phyloP scores from a whole-genome alignment of 2,888 invertebrate species.

The Ormyrus nitidulus region DNA sequence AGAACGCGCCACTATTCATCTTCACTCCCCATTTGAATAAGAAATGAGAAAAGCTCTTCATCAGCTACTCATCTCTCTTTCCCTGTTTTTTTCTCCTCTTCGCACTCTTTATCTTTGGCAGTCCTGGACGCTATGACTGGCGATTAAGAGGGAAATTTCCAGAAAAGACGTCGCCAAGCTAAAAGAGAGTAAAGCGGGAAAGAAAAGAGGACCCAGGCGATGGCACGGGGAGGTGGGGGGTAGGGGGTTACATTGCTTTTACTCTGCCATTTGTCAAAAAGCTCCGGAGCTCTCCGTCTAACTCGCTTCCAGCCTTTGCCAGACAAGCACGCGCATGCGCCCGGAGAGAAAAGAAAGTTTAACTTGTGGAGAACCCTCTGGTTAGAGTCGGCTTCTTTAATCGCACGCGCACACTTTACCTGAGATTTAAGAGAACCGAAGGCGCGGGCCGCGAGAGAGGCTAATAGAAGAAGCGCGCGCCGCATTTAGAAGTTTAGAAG shows the following conservation, averaged over 20 bases:
- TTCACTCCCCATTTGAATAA: background rate
- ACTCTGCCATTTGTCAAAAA: constrained; percentile 49
- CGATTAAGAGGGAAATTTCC: constrained; percentile 45
- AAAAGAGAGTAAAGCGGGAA: background rate
- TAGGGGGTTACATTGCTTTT: constrained; percentile 10
- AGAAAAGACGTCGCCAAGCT: background rate
- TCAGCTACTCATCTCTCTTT: constrained; percentile 9
- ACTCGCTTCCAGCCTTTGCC: background rate
- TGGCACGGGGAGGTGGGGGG: background rate
- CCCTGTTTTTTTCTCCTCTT: background rate
- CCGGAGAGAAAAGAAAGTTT: constrained; percentile 28
- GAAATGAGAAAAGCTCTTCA: constrained; percentile 26
- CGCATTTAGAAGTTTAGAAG: constrained; percentile 3
- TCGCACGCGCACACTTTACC: constrained; percentile 29
- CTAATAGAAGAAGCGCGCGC: background rate
- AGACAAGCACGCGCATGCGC: background rate
- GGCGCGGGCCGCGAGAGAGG: background rate
- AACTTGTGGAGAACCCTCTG: constrained; percentile 29
- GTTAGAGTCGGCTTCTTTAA: constrained; percentile 39
- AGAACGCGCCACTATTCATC: too few relatives aligned
- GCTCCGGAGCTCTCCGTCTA: background rate
- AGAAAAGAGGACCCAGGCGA: background rate
- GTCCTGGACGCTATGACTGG: background rate
- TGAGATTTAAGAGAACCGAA: constrained; percentile 46
- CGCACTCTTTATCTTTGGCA: too few relatives aligned